Percentiles rank a stretch among this genome's conserved stretches.
phyloP scores from a whole-genome alignment of 2,888 invertebrate genomes.

The Drymonia ruficornis region DNA sequence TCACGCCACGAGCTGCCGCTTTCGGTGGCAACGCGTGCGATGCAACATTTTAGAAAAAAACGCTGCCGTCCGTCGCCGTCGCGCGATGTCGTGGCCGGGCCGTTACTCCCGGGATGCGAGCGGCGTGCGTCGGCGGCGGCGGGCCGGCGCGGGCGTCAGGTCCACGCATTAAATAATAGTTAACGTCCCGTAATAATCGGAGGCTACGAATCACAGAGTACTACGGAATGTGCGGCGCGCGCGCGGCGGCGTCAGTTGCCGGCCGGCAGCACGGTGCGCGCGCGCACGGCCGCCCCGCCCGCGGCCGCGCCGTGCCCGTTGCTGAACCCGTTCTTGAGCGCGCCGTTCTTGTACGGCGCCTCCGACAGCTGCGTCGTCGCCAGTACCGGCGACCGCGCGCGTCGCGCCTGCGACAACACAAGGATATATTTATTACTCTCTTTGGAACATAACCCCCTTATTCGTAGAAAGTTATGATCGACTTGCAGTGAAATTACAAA shows the following conservation, averaged over 20 bases:
- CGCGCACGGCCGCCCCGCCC: slow-evolving; percentile 52
- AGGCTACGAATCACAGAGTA: slow-evolving; percentile 63
- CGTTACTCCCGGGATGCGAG: too few species aligned
- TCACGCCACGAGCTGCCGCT: too few species aligned
- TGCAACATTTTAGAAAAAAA: too few species aligned
- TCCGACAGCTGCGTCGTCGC: slow-evolving; percentile 56
- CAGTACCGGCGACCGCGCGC: slow-evolving; percentile 56
- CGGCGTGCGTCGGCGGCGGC: too few species aligned
- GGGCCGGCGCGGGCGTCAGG: slow-evolving; percentile 32
- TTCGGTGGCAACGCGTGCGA: too few species aligned
- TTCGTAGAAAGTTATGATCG: too few species aligned
- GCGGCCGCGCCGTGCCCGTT: slow-evolving; percentile 51
- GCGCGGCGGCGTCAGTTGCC: slow-evolving; percentile 83
- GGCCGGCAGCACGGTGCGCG: slow-evolving; percentile 75
- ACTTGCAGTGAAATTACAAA: too few species aligned
- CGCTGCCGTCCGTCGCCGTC: too few species aligned
- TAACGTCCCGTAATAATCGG: slow-evolving; percentile 38
- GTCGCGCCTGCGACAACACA: slow-evolving; percentile 46
- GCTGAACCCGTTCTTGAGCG: slow-evolving; percentile 68
- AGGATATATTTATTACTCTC: neutral
- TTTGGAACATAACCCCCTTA: too few species aligned
- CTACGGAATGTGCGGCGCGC: slow-evolving; percentile 53
- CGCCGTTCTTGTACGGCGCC: slow-evolving; percentile 63
- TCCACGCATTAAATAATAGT: slow-evolving; percentile 41
- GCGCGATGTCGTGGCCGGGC: too few species aligned